A percentile compares a stretch with the other conserved stretches of the same genome.
These are phyloP conservation scores for Tethya wilhelma DNA, from an alignment of 37 sponge, comb jelly and placozoan genomes.

Conservation along the genomic window DNA sequence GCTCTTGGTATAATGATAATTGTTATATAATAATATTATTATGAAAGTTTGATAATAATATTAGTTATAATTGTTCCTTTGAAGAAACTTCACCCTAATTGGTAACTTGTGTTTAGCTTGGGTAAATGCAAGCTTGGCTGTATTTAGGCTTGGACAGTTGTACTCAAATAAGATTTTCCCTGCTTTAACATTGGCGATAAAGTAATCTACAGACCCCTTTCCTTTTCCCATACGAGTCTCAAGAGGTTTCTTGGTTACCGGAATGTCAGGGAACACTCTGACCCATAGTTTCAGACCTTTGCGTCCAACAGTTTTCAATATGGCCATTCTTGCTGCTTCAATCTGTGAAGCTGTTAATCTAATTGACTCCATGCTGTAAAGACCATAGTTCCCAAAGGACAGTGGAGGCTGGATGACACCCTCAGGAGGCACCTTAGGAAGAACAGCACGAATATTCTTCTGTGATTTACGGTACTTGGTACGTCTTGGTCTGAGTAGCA, in stretches of 20 bases:
- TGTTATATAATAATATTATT: no score
- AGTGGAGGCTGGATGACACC: constrained; percentile 14
- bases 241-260: constrained; percentile 85
- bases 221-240: constrained; percentile 93
- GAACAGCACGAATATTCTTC: constrained; percentile 45
- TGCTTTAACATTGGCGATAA: constrained; percentile 67
- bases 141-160: constrained; percentile 34
- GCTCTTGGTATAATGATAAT: no score
- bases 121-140: constrained; percentile 48
- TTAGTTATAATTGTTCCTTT: no score
- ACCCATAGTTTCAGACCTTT: constrained; percentile 42
- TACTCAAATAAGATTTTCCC: constrained; percentile 75
- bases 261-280: constrained; percentile 73
- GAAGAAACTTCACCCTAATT: constrained; percentile 44
- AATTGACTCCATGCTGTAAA: constrained; percentile 51
- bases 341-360: constrained; percentile 62
- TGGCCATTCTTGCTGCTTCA: constrained; percentile 59
- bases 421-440: constrained; percentile 17
- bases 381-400: constrained; percentile 38
- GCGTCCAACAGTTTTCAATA: constrained; percentile 55
- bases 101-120: constrained; percentile 66
- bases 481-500: constrained; percentile 44
- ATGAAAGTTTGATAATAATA: no score
- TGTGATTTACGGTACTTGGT: constrained; percentile 68
- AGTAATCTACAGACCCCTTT: constrained; percentile 86